Base-by-base conservation (phyloP, 2,113 vertebrate genomes). In the Cyprinodon tularosa region DNA sequence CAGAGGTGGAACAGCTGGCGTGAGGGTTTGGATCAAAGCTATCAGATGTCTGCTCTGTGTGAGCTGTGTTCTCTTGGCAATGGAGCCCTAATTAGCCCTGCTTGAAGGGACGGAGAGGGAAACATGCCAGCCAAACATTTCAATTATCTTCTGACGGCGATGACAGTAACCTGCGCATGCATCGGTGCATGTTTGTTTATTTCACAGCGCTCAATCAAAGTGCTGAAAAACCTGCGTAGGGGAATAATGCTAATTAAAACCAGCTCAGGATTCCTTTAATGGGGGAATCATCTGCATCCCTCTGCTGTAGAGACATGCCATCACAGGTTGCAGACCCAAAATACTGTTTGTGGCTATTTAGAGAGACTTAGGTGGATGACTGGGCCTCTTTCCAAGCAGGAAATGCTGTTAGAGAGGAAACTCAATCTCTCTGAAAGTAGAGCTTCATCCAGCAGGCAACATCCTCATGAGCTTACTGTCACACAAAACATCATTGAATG, bases 171-270 rank as follows among this genome's bases (percentile, higher is more conserved):
- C 83, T 89, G 75, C 63, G 77, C 57, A 42, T 76, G 85, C 17
- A 65, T 76, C 79, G 74, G 47, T 71, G 66, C 69, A 48, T 47
- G 75, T 87, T 80, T 90, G 80, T 78, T 91, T 91, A 78, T 83
- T 82, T 83, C 76, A 67, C 39, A 0, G 50, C 2, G 20, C 66
- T 72, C 78, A 87, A 91, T 88, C 88, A 89, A 89, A 91, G 84
- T 77, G 78, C 29, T 70, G 74, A 68, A 80, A 80, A 83, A 88
- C 79, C 39, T 74, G 64, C 63, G 65, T 63, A 42, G 84, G 48
- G 86, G 86, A 90, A 91, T 89, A 88, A 85, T 78, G 36, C 87
- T 88, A 84, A 90, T 92, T 89, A 88, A 83, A 88, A 90, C 90
- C 68, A 22, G 63, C 78, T 74, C 74, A 67, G 69, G 89, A 72